Conservation (phyloP, 2,888 invertebrate genomes). For the Drosophila paranaensis region DNA sequence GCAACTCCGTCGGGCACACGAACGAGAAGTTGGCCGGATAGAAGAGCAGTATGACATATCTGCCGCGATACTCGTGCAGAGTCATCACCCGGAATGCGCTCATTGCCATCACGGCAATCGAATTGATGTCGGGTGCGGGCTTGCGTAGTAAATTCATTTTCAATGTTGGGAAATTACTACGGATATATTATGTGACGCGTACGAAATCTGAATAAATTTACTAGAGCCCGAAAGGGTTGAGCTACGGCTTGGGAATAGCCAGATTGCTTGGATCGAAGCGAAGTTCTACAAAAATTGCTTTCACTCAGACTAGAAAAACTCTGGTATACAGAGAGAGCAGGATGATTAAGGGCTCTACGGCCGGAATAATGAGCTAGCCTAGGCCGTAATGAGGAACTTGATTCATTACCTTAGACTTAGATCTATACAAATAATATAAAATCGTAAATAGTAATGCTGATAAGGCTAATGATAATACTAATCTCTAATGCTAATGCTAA, state of each 20-base stretch:
- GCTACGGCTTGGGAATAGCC: not conserved
- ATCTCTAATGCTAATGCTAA: too few relatives aligned
- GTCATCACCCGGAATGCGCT: constrained; percentile 68
- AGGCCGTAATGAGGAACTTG: not conserved
- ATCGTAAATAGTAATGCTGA: too few relatives aligned
- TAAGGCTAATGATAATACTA: too few relatives aligned
- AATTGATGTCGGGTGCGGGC: constrained; percentile 52
- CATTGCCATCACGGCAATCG: constrained; percentile 39
- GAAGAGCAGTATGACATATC: constrained; percentile 94
- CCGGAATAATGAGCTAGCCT: too few relatives aligned
- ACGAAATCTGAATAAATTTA: not conserved
- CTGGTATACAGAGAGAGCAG: too few relatives aligned
- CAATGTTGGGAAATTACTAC: not conserved
- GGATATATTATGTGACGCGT: not conserved
- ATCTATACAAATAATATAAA: not conserved
- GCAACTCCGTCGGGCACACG: constrained; percentile 96
- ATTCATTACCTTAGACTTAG: not conserved
- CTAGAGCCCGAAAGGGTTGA: not conserved
- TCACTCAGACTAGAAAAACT: not conserved
- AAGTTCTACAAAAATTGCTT: too few relatives aligned
- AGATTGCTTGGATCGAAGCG: constrained; percentile 14
- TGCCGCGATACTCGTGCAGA: constrained; percentile 90
- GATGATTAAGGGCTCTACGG: too few relatives aligned
- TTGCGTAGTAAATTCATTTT: constrained; percentile 50
- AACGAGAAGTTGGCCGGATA: constrained; percentile 95